A percentile compares a stretch with the other conserved stretches of the same genome.
Evolutionary conservation across 2,888 invertebrate genomes (phyloP).

Genomic region (Pseudococcus jackbeardsleyi): DNA sequence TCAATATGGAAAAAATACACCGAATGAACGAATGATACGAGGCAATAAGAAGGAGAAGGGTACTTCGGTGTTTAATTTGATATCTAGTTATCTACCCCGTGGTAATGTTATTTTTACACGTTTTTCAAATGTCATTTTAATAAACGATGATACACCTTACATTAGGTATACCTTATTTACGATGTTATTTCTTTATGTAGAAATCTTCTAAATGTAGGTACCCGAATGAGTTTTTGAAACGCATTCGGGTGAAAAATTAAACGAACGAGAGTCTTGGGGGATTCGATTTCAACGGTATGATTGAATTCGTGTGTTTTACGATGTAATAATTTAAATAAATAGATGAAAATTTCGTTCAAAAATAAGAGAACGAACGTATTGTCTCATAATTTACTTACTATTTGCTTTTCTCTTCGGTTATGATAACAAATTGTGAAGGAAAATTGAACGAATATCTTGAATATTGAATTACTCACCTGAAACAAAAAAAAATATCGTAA

Average conservation of each 20-base stretch:
- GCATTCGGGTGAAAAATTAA: neutral
- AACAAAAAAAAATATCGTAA: neutral
- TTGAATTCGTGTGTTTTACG: neutral
- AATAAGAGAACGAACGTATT: no score
- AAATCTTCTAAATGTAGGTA: neutral
- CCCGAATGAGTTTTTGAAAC: neutral
- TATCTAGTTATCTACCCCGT: neutral
- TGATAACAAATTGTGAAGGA: neutral
- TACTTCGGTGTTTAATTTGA: neutral
- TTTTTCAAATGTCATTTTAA: neutral
- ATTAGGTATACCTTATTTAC: neutral
- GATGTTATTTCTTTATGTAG: neutral
- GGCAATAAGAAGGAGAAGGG: neutral
- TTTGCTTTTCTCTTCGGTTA: neutral
- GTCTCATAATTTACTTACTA: neutral
- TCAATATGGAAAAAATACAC: no score
- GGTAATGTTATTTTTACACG: neutral
- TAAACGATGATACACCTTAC: neutral
- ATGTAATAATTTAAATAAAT: neutral
- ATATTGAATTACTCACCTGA: slow-evolving; percentile 15
- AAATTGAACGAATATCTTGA: neutral
- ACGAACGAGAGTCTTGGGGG: neutral
- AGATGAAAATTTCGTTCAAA: neutral
- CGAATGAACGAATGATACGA: neutral
- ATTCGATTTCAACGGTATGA: neutral